Evolutionary conservation across 2,888 invertebrate genomes (phyloP).

Genomic region (Drosophila neotestacea): DNA sequence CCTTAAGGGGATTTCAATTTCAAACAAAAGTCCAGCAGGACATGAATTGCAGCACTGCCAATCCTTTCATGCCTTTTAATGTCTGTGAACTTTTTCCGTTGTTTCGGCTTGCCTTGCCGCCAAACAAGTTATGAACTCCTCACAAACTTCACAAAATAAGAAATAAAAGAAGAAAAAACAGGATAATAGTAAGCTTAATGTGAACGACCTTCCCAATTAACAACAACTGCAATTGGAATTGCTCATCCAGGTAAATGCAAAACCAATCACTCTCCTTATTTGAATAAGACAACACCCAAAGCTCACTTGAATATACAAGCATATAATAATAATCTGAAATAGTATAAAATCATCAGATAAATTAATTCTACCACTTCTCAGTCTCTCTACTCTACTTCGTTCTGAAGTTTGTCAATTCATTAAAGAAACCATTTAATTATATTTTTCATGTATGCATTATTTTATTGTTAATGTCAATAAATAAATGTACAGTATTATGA

Average conservation of each 20-base stretch:
- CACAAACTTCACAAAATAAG: constrained; percentile 26
- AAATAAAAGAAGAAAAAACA: constrained; percentile 43
- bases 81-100: constrained; percentile 79
- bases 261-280: constrained; percentile 32
- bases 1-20: constrained; percentile 48
- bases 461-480: constrained; percentile 78
- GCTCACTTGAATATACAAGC: neutral
- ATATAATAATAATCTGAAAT: neutral
- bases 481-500: constrained; percentile 72
- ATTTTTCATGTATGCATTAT: constrained; percentile 65
- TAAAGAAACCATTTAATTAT: neutral
- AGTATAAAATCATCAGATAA: neutral
- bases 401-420: too few relatives aligned
- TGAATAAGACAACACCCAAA: constrained; percentile 25
- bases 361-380: neutral
- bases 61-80: constrained; percentile 53
- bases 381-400: neutral
- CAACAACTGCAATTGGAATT: constrained; percentile 57
- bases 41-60: constrained; percentile 45
- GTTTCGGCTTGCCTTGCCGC: constrained; percentile 27
- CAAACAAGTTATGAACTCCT: constrained; percentile 66
- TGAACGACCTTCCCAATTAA: constrained; percentile 72
- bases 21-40: constrained; percentile 67
- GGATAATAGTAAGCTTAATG: constrained; percentile 64
- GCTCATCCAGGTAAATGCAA: constrained; percentile 32